Percentiles rank a stretch among this genome's conserved stretches.
Conservation (phyloP, 2,888 invertebrate genomes). For the Leucania comma region DNA sequence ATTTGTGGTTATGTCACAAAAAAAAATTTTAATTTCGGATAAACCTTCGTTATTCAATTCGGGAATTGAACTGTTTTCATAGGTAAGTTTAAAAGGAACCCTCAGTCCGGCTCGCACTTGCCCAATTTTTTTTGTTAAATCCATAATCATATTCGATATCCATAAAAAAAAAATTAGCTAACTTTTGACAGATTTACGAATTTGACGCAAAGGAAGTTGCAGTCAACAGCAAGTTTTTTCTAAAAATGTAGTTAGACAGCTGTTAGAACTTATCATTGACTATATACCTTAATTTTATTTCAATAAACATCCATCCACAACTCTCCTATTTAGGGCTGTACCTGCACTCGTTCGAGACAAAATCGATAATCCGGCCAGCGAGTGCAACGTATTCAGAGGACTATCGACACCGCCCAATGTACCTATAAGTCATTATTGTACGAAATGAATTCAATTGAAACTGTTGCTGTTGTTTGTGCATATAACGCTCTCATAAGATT, state of each 20-base stretch:
- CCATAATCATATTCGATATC: too few species aligned
- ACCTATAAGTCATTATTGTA: conserved; percentile 37
- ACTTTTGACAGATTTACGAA: too few species aligned
- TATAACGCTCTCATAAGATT: conserved; percentile 18
- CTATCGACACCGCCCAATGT: conserved; percentile 40
- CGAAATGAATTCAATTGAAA: conserved; percentile 36
- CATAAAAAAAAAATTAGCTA: too few species aligned
- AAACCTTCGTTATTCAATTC: too few species aligned
- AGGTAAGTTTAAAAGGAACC: too few species aligned
- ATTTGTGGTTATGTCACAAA: too few species aligned
- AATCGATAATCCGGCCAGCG: conserved; percentile 46
- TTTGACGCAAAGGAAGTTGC: too few species aligned
- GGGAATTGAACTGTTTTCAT: too few species aligned
- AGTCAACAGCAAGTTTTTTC: not conserved
- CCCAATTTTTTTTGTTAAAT: too few species aligned
- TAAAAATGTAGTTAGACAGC: not conserved
- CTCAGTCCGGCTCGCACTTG: too few species aligned
- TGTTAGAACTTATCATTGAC: not conserved
- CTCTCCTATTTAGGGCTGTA: conserved; percentile 28
- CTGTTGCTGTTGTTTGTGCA: conserved; percentile 17
- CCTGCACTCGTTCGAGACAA: conserved; percentile 54
- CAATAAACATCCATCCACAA: conserved; percentile 4
- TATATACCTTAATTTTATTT: not conserved
- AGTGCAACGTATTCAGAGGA: conserved; percentile 50
- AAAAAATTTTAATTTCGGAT: too few species aligned